Conservation (phyloP, 2,113 vertebrate genomes). For the Pachycephala philippinensis region DNA sequence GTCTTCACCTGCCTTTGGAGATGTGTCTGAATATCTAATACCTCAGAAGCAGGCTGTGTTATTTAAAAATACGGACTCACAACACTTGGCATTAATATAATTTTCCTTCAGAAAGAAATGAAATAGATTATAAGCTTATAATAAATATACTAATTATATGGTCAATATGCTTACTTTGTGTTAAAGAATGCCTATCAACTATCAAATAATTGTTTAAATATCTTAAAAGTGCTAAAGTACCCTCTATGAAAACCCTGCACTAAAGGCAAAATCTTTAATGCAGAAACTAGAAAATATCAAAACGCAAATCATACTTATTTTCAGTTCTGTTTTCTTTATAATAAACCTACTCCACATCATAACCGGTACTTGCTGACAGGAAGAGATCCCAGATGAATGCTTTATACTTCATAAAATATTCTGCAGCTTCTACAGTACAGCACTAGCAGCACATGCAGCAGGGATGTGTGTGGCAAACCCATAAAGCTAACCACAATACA, state of each 20-base stretch:
- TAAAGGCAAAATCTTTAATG: background rate
- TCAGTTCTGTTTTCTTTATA: background rate
- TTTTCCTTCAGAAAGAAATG: background rate
- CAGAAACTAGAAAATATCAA: background rate
- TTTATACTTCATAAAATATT: background rate
- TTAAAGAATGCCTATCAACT: background rate
- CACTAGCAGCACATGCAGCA: background rate
- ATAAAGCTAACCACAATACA: background rate
- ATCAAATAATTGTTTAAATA: background rate
- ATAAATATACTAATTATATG: background rate
- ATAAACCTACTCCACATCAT: background rate
- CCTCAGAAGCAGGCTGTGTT: background rate
- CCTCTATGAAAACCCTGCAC: background rate
- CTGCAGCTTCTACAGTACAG: background rate
- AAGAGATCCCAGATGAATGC: background rate
- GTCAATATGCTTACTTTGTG: background rate
- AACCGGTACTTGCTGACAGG: background rate
- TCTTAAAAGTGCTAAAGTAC: background rate
- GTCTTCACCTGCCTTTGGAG: background rate
- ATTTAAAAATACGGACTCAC: background rate
- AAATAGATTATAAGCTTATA: background rate
- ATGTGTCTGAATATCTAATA: background rate
- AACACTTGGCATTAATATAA: background rate
- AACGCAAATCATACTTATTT: background rate
- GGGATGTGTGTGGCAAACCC: background rate